Conservation (phyloP, 2,888 invertebrate genomes). For the Hyalella azteca region DNA sequence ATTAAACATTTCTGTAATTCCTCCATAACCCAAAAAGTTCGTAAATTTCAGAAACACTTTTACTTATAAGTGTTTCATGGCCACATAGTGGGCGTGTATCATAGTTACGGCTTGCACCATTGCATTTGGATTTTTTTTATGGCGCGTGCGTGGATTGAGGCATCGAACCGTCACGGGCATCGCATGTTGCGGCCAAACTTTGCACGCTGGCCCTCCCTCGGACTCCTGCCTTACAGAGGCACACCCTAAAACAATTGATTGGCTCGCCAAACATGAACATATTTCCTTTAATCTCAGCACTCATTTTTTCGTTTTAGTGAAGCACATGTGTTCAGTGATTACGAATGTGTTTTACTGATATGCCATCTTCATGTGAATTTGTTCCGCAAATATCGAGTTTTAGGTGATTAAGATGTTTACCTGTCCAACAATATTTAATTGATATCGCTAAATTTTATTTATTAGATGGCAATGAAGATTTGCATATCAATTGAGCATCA, state of each 20-base stretch:
- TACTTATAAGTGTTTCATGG: no score
- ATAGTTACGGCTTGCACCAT: background rate
- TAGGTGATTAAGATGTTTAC: background rate
- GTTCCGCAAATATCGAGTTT: background rate
- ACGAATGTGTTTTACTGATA: background rate
- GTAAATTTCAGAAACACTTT: no score
- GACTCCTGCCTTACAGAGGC: constrained; percentile 2
- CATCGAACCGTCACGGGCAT: background rate
- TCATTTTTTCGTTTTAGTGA: no score
- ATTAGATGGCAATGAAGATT: no score
- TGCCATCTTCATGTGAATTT: no score
- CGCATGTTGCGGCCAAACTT: constrained; percentile 1
- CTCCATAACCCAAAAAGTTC: no score
- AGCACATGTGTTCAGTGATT: background rate
- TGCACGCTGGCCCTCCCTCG: background rate
- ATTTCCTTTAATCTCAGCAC: background rate
- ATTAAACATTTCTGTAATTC: no score
- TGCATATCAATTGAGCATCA: no score
- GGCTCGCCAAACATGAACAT: background rate
- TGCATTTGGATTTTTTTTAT: no score
- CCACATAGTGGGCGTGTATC: background rate
- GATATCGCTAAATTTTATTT: no score
- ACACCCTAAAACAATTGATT: constrained; percentile 25
- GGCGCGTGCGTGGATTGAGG: background rate
- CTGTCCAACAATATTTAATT: background rate